A percentile compares a stretch with the other conserved stretches of the same genome.
Conservation (phyloP, 2,797 vertebrate genomes). For the Echiichthys vipera region DNA sequence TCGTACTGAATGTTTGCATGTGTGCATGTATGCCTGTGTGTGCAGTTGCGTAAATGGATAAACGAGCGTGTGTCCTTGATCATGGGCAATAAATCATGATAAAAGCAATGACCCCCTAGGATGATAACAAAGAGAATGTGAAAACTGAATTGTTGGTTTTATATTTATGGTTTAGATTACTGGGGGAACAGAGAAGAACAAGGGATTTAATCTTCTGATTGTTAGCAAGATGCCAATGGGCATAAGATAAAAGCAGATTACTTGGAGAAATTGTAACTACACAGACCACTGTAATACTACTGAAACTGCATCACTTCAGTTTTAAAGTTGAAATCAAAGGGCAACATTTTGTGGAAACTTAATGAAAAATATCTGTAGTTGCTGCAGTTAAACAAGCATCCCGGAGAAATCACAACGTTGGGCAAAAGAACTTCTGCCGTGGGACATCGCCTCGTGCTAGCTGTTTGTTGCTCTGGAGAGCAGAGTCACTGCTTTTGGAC, state of each 20-base stretch:
- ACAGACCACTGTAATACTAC: conserved; percentile 60
- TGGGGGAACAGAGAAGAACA: conserved; percentile 26
- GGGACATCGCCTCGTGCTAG: conserved; percentile 22
- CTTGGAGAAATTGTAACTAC: conserved; percentile 55
- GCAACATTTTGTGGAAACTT: conserved; percentile 72
- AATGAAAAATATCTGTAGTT: conserved; percentile 47
- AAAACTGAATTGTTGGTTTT: conserved; percentile 62
- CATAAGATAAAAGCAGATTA: conserved; percentile 31
- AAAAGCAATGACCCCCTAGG: conserved; percentile 76
- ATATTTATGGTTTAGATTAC: conserved; percentile 38
- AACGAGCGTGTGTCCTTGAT: conserved; percentile 46
- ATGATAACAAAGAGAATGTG: conserved; percentile 76
- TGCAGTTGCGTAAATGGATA: conserved; percentile 18
- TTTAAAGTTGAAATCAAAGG: conserved; percentile 71
- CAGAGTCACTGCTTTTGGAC: conserved; percentile 49
- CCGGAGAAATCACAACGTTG: conserved; percentile 32
- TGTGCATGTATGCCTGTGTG: conserved; percentile 9
- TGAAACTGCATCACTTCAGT: conserved; percentile 56
- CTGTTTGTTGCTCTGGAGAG: conserved; percentile 36
- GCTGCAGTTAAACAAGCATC: conserved; percentile 53
- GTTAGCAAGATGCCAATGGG: conserved; percentile 27
- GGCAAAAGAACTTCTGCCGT: conserved; percentile 14
- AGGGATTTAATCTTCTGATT: conserved; percentile 29
- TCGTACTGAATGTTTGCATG: conserved; percentile 38
- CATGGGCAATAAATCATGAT: conserved; percentile 69